Base-by-base conservation (phyloP, 2,888 invertebrate species). In the Clitarchus hookeri region DNA sequence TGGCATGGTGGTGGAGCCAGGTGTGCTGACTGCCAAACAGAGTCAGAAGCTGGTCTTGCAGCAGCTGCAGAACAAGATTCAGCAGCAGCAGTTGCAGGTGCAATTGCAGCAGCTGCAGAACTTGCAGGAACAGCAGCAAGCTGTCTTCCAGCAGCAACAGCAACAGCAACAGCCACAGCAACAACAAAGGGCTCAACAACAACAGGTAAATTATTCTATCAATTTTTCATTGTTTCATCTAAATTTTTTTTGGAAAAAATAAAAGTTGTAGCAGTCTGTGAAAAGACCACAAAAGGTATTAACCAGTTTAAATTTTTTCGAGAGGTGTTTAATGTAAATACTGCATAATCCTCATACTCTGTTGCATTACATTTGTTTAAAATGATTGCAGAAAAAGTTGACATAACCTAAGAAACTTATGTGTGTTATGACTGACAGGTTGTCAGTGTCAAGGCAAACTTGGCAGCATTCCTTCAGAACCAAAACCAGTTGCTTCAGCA, bases 21-120 rank as follows among this genome's bases (percentile, higher is more conserved):
- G 53, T 19, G 87, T 88, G 86, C 90, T 92, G 85, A 86, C 89
- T 83, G 86, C 86, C 12, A 89, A 89, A 86, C 88, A 88, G 84
- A 88, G 90, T 86, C 92, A 94, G 89, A 94, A 93, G 87, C 90
- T 93, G 88, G 93, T 93, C 87, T 88, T 88, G 85, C 88, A 88
- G 82, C 87, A 88, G 84, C 86, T 87, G n/a, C 86, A 86, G 82
- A 82, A 87, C 82, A 91, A 92, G 90, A 94, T 92, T 88, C 94
- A 92, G 89, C 93, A 91, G 87, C 91, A 89, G 88, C 87, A 87
- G 53, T 87, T 87, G 78, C 88, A 87, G 13, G 87, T 86, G 86
- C 88, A 89, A 86, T 27, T 88, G 84, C 88, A 88, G 83, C 87
- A 87, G 83, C 87, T 87, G 27, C 88, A 88, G 36, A 86, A 87